phyloP scores from a whole-genome alignment of 1,140 invertebrate genomes.

The Battus philenor region DNA sequence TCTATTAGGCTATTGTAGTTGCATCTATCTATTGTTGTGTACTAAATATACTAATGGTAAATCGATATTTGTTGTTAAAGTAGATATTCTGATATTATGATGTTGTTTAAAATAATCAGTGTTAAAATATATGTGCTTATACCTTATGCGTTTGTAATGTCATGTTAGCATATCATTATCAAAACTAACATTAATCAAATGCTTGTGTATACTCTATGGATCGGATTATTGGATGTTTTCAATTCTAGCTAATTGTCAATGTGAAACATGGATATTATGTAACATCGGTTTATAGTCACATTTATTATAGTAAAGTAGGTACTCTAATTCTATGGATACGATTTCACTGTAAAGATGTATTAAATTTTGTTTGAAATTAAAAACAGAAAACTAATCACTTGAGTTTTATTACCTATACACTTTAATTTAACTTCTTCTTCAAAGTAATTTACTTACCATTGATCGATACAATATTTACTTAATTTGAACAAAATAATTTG shows the following conservation, averaged over 20 bases:
- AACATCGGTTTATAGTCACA: conserved; percentile 62
- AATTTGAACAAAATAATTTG: background rate
- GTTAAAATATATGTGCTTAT: background rate
- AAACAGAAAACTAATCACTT: conserved; percentile 43
- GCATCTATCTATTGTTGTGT: conserved; percentile 28
- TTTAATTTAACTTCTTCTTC: background rate
- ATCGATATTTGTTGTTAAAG: conserved; percentile 3
- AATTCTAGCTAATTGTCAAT: background rate
- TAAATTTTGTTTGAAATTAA: conserved; percentile 68
- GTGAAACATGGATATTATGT: conserved; percentile 1
- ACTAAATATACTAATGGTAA: conserved; percentile 4
- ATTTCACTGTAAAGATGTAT: conserved; percentile 69
- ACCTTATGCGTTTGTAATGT: background rate
- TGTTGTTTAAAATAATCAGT: background rate
- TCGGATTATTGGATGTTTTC: conserved; percentile 17
- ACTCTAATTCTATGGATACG: conserved; percentile 58
- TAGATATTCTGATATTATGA: background rate
- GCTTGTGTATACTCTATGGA: conserved; percentile 4
- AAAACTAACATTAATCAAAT: background rate
- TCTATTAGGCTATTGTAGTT: conserved; percentile 48
- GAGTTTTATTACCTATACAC: conserved; percentile 32
- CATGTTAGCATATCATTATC: no score
- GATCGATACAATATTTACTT: background rate
- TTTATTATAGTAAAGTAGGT: conserved; percentile 63
- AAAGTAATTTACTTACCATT: background rate